Evolutionary conservation across 2,888 invertebrate species (phyloP).

Genomic region (Euplagia quadripunctaria): DNA sequence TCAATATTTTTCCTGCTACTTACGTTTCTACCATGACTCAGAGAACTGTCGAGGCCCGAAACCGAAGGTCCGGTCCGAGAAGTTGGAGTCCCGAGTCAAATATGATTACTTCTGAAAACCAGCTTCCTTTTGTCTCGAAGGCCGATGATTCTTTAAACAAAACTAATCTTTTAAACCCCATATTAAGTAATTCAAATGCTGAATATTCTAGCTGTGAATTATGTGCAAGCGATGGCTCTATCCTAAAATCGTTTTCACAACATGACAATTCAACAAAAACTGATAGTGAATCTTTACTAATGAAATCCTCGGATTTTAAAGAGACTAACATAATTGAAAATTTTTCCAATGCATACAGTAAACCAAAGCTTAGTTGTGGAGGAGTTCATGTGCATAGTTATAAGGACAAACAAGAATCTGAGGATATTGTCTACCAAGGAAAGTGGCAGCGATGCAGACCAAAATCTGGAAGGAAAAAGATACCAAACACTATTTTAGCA

Average conservation of each 20-base stretch:
- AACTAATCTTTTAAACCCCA: constrained; percentile 54
- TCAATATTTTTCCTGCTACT: constrained; percentile 29
- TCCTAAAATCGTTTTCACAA: constrained; percentile 30
- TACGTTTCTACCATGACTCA: constrained; percentile 49
- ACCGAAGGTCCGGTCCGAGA: constrained; percentile 28
- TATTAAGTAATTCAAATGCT: constrained; percentile 54
- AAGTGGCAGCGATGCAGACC: constrained; percentile 71
- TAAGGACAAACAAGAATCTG: constrained; percentile 67
- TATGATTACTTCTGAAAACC: constrained; percentile 10
- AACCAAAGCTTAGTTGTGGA: constrained; percentile 67
- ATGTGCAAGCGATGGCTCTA: constrained; percentile 42
- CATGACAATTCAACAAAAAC: constrained; percentile 22
- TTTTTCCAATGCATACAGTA: constrained; percentile 40
- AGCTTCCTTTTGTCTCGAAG: constrained; percentile 17
- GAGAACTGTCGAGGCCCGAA: neutral
- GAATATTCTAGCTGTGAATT: constrained; percentile 60
- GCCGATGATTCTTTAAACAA: constrained; percentile 35
- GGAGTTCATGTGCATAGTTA: constrained; percentile 79
- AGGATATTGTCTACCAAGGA: constrained; percentile 81
- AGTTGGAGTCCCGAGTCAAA: constrained; percentile 21
- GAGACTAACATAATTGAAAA: constrained; percentile 33
- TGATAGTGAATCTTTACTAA: constrained; percentile 48
- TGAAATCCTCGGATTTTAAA: constrained; percentile 40
- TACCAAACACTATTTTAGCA: constrained; percentile 37
- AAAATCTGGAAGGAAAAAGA: constrained; percentile 56